Base-by-base conservation (phyloP, 2,888 invertebrate genomes). In the Limnephilus marmoratus region DNA sequence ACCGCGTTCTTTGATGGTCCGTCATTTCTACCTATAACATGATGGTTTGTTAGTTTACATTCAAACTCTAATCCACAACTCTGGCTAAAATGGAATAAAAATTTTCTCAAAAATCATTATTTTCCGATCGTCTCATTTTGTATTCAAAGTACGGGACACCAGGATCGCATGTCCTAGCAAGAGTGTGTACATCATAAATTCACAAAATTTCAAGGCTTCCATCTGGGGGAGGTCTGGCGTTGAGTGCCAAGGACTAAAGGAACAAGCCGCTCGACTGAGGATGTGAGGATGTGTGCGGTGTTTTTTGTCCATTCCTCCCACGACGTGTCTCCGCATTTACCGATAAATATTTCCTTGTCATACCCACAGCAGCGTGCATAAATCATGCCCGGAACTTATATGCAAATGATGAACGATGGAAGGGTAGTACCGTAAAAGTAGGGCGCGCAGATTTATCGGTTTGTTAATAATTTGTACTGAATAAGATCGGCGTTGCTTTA, bases 261-360 rank as follows among this genome's bases (percentile, higher is more conserved):
- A n/a, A 24, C 41, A n/a, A 29, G 41, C 85, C 85, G 34, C 34
- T 88, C 37, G 37, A 31, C 34, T 80, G 18, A 81, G 81, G 68
- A 80, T 37, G 88, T 80, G 11, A 89, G 88, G 37, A 80, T 68
- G 81, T 89, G 88, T 89, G 88, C 80, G 88, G 41, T 89, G 88
- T 89, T 89, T 86, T 89, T 89, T 89, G 88, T 89, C 88, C 88
- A 89, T 89, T 89, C 88, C 88, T 89, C 80, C 68, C 68, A 68
- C 68, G 80, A 89, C 81, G 88, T 89, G 88, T 89, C 37, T 34
- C 88, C 88, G 80, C 88, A 80, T 80, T 81, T 37, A 80, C 88
- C 88, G 81, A 89, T 89, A 89, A 89, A 89, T 89, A 89, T 89
- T 89, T 89, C 80, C 80, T 34, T 80, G 88, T 37, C 88, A 89